phyloP scores from a whole-genome alignment of 2,797 vertebrate genomes.

The Orientallactaga sibirica region DNA sequence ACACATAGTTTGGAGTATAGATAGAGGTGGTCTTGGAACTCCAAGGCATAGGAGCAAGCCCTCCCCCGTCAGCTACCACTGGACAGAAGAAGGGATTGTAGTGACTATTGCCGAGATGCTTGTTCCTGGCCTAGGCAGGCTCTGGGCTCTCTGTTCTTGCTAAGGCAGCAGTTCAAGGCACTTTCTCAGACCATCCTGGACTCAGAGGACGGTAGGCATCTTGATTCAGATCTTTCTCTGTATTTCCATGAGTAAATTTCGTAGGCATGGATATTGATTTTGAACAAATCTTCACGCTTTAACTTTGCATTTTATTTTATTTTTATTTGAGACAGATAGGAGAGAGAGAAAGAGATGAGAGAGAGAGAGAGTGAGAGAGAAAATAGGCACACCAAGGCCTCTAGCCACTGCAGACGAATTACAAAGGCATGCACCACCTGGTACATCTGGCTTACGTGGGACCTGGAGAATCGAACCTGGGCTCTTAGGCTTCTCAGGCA shows the following conservation, averaged over 20 bases:
- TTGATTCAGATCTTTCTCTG: constrained; percentile 41
- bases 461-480: too few relatives aligned
- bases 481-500: too few relatives aligned
- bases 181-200: background rate
- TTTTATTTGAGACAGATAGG: too few relatives aligned
- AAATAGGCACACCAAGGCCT: too few relatives aligned
- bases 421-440: too few relatives aligned
- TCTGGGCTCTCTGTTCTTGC: background rate
- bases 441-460: too few relatives aligned
- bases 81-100: background rate
- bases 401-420: too few relatives aligned
- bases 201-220: background rate
- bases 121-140: background rate
- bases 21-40: background rate
- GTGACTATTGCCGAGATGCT: background rate
- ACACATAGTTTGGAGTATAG: background rate
- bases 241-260: constrained; percentile 18
- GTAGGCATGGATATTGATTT: constrained; percentile 10
- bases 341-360: too few relatives aligned
- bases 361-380: too few relatives aligned
- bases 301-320: background rate
- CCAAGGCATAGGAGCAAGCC: background rate
- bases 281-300: too few relatives aligned
- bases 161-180: background rate
- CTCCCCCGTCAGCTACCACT: rapidly evolving